phyloP scores from a whole-genome alignment of 2,797 vertebrate genomes.

The Podarcis siculus region DNA sequence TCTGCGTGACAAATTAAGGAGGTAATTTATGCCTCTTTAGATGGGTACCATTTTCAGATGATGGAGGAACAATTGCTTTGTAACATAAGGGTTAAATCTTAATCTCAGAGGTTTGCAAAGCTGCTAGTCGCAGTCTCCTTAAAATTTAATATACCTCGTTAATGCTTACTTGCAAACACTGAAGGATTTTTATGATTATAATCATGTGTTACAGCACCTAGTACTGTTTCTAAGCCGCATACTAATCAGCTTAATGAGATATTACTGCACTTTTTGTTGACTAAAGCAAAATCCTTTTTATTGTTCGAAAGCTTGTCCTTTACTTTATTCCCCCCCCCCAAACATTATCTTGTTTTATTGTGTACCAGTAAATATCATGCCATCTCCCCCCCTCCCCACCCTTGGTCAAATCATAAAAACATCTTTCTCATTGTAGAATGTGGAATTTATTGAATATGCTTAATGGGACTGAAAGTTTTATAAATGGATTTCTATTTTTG shows the following conservation, averaged over 20 bases:
- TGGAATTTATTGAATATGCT: constrained; percentile 68
- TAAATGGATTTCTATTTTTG: constrained; percentile 59
- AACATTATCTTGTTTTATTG: constrained; percentile 87
- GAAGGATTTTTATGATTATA: constrained; percentile 93
- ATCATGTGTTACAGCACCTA: constrained; percentile 92
- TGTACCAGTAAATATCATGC: constrained; percentile 83
- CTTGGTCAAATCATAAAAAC: constrained; percentile 78
- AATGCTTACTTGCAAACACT: constrained; percentile 88
- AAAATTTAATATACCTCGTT: constrained; percentile 89
- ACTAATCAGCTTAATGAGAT: constrained; percentile 99
- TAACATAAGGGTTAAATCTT: constrained; percentile 85
- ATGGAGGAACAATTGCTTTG: constrained; percentile 75
- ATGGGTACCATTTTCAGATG: constrained; percentile 71
- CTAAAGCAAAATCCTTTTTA: constrained; percentile 96
- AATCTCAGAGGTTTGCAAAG: constrained; percentile 86
- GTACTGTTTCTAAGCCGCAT: constrained; percentile 93
- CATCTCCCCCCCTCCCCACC: constrained; percentile 48
- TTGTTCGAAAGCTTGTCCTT: constrained; percentile 97
- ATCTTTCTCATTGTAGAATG: constrained; percentile 74
- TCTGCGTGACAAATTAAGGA: constrained; percentile 45
- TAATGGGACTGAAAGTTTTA: constrained; percentile 76
- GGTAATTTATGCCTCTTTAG: constrained; percentile 66
- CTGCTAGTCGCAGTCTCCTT: constrained; percentile 83
- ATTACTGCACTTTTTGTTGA: constrained; percentile 99
- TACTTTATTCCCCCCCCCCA: constrained; percentile 85